Conservation (phyloP, 1,140 invertebrate genomes). For the Euwallacea similis region DNA sequence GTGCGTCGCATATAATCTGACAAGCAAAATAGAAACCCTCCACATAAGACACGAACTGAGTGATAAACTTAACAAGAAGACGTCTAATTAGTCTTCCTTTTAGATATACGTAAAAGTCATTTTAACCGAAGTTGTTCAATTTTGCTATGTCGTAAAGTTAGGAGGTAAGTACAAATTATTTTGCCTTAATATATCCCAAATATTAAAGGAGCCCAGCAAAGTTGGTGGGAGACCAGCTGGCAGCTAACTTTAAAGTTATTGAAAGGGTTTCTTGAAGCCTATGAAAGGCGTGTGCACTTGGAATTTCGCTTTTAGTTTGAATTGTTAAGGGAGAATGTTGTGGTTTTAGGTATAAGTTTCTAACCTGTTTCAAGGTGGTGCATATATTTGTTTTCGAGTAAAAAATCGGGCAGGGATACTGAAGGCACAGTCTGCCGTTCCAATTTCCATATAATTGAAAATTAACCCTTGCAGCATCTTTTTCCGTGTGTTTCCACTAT, state of each 20-base stretch:
- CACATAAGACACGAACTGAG: too few relatives aligned
- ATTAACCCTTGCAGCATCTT: neutral
- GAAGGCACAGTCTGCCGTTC: neutral
- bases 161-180: conserved; percentile 2
- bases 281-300: too few relatives aligned
- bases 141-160: neutral
- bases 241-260: neutral
- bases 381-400: too few relatives aligned
- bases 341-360: too few relatives aligned
- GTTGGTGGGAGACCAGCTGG: neutral
- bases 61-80: too few relatives aligned
- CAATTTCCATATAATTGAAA: conserved; percentile 3
- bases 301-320: too few relatives aligned
- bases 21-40: too few relatives aligned
- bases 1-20: too few relatives aligned
- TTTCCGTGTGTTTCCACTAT: too few relatives aligned
- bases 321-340: too few relatives aligned
- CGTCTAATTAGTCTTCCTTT: neutral
- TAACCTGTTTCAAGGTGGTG: too few relatives aligned
- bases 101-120: neutral
- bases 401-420: too few relatives aligned
- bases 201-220: neutral
- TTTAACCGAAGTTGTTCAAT: neutral
- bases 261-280: conserved; percentile 1
- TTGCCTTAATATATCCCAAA: neutral